phyloP scores from a whole-genome alignment of 2,113 vertebrate genomes.

The Bubo blakistoni region DNA sequence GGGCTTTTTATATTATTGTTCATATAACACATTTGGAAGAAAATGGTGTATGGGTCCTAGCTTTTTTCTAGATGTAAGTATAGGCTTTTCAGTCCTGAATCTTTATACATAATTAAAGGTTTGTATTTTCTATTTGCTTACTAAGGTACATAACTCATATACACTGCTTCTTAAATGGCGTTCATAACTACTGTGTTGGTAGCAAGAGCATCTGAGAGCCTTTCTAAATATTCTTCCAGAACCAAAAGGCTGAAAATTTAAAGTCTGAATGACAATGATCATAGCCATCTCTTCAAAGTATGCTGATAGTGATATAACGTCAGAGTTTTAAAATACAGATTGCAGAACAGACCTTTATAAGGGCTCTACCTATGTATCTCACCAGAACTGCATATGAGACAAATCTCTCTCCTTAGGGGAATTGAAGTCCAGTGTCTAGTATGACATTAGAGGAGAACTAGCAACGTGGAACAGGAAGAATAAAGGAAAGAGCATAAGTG shows the following conservation, averaged over 20 bases:
- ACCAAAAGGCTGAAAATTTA: background rate
- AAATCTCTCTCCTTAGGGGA: background rate
- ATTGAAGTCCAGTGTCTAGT: background rate
- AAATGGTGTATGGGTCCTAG: background rate
- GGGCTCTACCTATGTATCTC: background rate
- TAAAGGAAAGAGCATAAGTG: background rate
- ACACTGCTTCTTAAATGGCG: background rate
- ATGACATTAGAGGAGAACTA: background rate
- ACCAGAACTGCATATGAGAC: background rate
- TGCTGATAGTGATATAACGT: background rate
- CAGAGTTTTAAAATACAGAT: background rate
- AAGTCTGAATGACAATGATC: background rate
- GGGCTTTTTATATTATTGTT: accelerated
- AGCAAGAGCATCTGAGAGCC: background rate
- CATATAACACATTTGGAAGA: background rate
- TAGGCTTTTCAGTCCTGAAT: background rate
- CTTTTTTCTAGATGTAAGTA: background rate
- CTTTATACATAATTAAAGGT: background rate
- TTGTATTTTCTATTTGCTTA: background rate
- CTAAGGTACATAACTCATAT: background rate
- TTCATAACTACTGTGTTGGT: background rate
- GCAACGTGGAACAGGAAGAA: background rate
- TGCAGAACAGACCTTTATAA: background rate
- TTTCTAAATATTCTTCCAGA: background rate
- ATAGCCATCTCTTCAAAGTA: background rate